phyloP scores from a whole-genome alignment of 2,888 invertebrate genomes.

The Eupithecia dodoneata region DNA sequence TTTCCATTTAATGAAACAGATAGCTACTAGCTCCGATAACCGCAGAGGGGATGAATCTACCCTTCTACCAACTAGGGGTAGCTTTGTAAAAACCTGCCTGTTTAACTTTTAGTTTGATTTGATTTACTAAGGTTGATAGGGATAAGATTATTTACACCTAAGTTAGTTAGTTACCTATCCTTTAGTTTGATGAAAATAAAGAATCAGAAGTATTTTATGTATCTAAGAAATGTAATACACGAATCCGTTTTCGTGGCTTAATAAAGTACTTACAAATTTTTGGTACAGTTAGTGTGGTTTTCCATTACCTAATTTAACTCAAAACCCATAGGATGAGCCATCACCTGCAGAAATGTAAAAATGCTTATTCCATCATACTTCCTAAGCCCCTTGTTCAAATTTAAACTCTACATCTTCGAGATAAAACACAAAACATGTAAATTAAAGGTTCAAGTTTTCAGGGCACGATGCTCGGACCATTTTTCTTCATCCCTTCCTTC shows the following conservation, averaged over 20 bases:
- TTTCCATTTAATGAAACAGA: slow-evolving; percentile 48
- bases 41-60: slow-evolving; percentile 44
- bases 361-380: slow-evolving; percentile 51
- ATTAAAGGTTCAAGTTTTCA: slow-evolving; percentile 69
- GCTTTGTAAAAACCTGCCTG: slow-evolving; percentile 21
- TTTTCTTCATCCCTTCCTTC: slow-evolving; percentile 72
- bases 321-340: slow-evolving; percentile 35
- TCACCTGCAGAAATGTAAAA: slow-evolving; percentile 45
- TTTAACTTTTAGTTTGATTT: slow-evolving; percentile 25
- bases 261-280: neutral
- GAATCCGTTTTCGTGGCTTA: neutral
- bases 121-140: slow-evolving; percentile 1
- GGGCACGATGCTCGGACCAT: slow-evolving; percentile 65
- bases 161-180: neutral
- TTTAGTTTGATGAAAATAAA: neutral
- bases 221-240: neutral
- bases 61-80: slow-evolving; percentile 18
- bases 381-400: slow-evolving; percentile 14
- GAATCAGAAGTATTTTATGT: neutral
- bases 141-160: neutral
- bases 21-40: slow-evolving; percentile 44
- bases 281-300: neutral
- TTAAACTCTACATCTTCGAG: slow-evolving; percentile 41
- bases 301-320: slow-evolving; percentile 12
- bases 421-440: slow-evolving; percentile 53